Evolutionary conservation across 2,888 invertebrate species (phyloP), one percentile per base, ranked within the genome.

Genomic region (Clivina fossor): DNA sequence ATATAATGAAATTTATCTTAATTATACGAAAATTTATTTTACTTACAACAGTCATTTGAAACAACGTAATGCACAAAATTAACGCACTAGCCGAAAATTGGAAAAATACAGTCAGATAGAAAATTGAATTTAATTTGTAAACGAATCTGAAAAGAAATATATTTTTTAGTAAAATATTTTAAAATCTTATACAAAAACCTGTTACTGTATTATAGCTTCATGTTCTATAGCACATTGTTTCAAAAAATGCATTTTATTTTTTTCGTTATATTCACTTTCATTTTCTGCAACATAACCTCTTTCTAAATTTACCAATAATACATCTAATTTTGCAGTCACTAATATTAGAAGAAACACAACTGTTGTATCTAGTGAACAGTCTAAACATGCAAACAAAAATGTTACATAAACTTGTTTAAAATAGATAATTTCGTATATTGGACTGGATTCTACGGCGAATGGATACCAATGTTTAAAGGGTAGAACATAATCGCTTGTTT

Each of bases 391-490:
- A 4, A 40, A 32, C 4, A 47, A 2, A 30, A 11, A 22, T 8
- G 32, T 40, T 8, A 16, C 8, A 15, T 15, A 7, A 18, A 35
- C 16, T n/a, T 55, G 55, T 11, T 40, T 20, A 8, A 38, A 4
- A 20, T 38, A 55, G 5, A 22, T 30, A 4, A 55, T 13, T 32
- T 19, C 20, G 40, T 28, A 55, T 5, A 15, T 11, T 4, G 38
- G 40, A 20, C 38, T 55, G 18, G 7, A 4, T 16, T 50, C 37
- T 8, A 35, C 15, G 3, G 38, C 11, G n/a, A 57, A 59, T 22
- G 59, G 59, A 43, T 54, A 59, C 59, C 59, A 59, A 0, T 50
- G 50, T 7, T 38, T 16, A 13, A 55, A 33, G 2, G 54, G 57
- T n/a, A 59, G 22, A 8, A 40, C 28, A 2, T 46, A 26, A 13